A percentile compares a stretch with the other conserved stretches of the same genome.
phyloP scores from a whole-genome alignment of 2,797 vertebrate species.

The Glyptemys insculpta region DNA sequence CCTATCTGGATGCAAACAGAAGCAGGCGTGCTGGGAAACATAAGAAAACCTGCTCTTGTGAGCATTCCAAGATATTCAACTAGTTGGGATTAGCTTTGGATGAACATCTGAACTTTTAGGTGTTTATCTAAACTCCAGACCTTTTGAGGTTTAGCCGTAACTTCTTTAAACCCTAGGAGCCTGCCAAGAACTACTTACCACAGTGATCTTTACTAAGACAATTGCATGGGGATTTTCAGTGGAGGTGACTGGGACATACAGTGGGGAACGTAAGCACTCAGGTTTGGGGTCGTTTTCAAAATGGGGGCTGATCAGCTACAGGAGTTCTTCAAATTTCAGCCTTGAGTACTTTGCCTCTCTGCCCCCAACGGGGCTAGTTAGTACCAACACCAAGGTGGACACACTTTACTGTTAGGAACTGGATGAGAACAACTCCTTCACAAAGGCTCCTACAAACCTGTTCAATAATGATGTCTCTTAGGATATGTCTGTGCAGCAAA shows the following conservation, averaged over 20 bases:
- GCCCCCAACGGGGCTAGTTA: neutral
- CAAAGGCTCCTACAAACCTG: neutral
- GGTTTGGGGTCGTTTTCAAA: neutral
- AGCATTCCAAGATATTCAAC: neutral
- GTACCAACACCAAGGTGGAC: neutral
- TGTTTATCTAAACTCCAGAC: neutral
- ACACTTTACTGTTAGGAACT: neutral
- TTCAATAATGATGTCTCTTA: neutral
- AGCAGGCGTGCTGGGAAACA: neutral
- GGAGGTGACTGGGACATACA: accelerated
- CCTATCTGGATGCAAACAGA: neutral
- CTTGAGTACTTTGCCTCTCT: neutral
- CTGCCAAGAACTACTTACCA: accelerated
- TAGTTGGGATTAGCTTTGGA: neutral
- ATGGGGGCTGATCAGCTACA: accelerated
- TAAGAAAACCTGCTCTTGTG: neutral
- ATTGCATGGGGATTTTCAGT: neutral
- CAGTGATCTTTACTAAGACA: accelerated
- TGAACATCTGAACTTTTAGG: neutral
- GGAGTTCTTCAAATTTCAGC: neutral
- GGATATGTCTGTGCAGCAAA: neutral
- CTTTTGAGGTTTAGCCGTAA: neutral
- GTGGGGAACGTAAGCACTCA: neutral
- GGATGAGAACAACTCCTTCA: neutral
- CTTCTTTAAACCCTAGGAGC: neutral